Evolutionary conservation across 2,888 invertebrate species (phyloP), one percentile per base, ranked within the genome.

Genomic region (Globia sparganii): DNA sequence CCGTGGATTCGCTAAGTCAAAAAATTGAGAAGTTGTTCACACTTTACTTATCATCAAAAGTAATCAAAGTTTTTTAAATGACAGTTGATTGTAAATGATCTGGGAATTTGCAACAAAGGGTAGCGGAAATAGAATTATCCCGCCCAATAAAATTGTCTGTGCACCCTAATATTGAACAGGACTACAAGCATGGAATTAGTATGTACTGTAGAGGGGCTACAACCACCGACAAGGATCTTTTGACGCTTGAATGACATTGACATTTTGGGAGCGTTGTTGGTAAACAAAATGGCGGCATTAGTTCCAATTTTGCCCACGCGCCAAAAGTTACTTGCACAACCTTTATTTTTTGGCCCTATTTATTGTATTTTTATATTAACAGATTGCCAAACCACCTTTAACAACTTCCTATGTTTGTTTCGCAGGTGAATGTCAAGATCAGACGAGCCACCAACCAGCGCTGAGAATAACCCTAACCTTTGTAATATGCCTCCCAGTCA

Each of bases 371-470:
- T 46, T 62, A 40, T 5, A 21, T 65, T 28, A 21, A 1, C 28
- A 2, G 15, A 0, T 67, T 46, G 9, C 5, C 13, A 43, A 4
- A 43, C 65, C 15, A 34, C 4, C 1, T 8, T 18, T 56, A 59
- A 6, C 18, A n/a, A 67, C 40, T 56, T 61, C 43, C 28, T 28
- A 31, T 65, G 80, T 80, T 88, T 86, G 79, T 85, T 87, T 96
- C 95, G 9, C 96, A 98, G 98, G 98, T 88, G 97, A 97, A 93
- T 98, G 98, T 94, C 97, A 96, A 93, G 96, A 96, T 84, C 93
- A 94, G 81, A 93, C 95, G 66, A 96, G 91, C 90, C 88, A 90
- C 66, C 94, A 95, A 80, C 91, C 93, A 25, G 84, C 89, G n/a
- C 86, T 90, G 65, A 91, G 92, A 86, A 90, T 93, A 92, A 89